Evolutionary conservation across 2,113 vertebrate species (phyloP), one percentile per base, ranked within the genome.

Genomic region (Scytalopus superciliaris): DNA sequence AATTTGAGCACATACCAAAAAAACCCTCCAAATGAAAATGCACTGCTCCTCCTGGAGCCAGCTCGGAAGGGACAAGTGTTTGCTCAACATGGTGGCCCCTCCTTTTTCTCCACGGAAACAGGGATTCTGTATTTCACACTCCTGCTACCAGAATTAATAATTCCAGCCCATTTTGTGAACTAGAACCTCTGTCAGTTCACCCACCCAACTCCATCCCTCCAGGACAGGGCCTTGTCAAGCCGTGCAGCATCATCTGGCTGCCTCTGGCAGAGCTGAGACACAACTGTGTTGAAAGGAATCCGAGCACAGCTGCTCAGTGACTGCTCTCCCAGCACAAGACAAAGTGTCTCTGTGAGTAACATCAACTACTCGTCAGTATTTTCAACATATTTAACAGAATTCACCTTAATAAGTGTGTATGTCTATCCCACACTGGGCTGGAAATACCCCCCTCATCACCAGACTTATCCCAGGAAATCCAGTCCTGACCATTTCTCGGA

Each of bases 151-250:
- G 72, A 91, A 89, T 78, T 91, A 79, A 12, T 37, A 56, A 96
- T 80, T 93, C 73, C 76, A 87, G 88, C 67, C 84, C 40, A 19
- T 87, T 91, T 88, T 79, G 79, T 90, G 73, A 86, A 73, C 56
- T 39, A 79, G 83, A 84, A 85, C 52, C 81, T 84, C 84, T 84
- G 73, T 87, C 87, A 73, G 64, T 9, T 83, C 66, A 18, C 59
- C 81, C 60, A 8, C 74, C 53, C 73, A 40, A 3, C 27, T 79
- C 16, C 11, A 1, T 63, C 57, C 95, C 93, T 89, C 30, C 0
- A 12, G 85, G 94, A 76, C 33, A 19, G 37, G 42, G 70, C 59
- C 75, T 37, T 94, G 93, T 95, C 94, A 95, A 68, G 53, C 21
- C 0, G 2, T 4, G 62, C 47, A 95, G 79, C 81, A 92, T 94